Conservation (phyloP, 35 echinoderm and acorn worm species). For the Chiridota heheva region DNA sequence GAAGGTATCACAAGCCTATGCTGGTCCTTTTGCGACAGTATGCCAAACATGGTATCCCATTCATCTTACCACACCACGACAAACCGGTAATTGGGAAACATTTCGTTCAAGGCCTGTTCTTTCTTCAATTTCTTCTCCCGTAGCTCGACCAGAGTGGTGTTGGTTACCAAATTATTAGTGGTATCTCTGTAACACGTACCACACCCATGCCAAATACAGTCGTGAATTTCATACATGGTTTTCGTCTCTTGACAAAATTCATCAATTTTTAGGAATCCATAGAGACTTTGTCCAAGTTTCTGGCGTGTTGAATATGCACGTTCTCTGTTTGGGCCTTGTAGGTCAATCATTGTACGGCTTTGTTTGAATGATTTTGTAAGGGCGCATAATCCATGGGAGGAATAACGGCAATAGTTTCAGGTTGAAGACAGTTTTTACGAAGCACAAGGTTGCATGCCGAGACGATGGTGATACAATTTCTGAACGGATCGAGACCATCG, state of each 20-base stretch:
- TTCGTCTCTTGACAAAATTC: neutral
- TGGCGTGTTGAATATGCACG: conserved; percentile 15
- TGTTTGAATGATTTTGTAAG: too few species aligned
- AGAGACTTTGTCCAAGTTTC: conserved; percentile 16
- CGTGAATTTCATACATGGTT: conserved; percentile 12
- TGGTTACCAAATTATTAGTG: conserved; percentile 8
- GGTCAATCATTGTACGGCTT: too few species aligned
- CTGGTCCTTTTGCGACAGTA: too few species aligned
- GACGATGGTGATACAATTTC: conserved; percentile 56
- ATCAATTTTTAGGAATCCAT: conserved; percentile 15
- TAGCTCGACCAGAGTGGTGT: neutral
- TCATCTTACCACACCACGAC: conserved; percentile 13
- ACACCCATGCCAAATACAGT: conserved; percentile 35
- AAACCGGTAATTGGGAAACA: neutral
- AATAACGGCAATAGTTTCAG: neutral
- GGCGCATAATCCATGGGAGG: neutral
- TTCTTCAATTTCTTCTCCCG: neutral
- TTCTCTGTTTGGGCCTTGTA: neutral
- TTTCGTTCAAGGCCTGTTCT: neutral
- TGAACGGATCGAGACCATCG: conserved; percentile 53
- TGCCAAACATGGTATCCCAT: too few species aligned
- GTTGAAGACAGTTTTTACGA: conserved; percentile 34
- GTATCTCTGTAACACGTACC: conserved; percentile 5
- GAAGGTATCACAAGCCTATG: too few species aligned
- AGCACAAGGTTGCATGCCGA: conserved; percentile 44